Conservation (phyloP, 2,113 vertebrate genomes). For the Chrysochloris asiatica region DNA sequence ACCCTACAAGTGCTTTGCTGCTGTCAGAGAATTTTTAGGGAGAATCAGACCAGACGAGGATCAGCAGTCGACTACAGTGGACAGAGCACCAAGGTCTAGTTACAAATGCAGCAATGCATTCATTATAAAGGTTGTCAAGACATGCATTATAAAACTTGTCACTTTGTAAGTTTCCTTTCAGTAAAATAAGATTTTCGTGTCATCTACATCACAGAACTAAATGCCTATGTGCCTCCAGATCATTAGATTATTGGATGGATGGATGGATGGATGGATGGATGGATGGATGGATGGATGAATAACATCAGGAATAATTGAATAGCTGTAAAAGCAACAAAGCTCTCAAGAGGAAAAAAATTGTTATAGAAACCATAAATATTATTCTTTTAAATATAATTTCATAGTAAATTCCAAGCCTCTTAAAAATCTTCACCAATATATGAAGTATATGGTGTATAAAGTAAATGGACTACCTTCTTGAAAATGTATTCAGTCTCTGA, state of each 20-base stretch:
- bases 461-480: not conserved
- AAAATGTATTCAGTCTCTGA: not conserved
- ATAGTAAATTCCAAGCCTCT: slow-evolving; percentile 4
- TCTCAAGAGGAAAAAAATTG: not conserved
- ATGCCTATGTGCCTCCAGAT: not conserved
- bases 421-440: not conserved
- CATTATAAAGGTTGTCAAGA: not conserved
- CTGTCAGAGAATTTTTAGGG: not conserved
- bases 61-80: not conserved
- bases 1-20: not conserved
- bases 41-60: not conserved
- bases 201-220: not conserved
- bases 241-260: not conserved
- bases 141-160: not conserved
- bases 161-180: not conserved
- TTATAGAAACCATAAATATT: not conserved
- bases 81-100: not conserved
- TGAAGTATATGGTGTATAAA: not conserved
- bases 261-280: not conserved
- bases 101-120: not conserved
- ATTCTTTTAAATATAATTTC: not conserved
- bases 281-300: not conserved
- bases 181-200: not conserved
- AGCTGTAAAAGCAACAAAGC: not conserved
- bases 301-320: slow-evolving; percentile 7